Percentiles rank a stretch among this genome's conserved stretches.
Conservation (phyloP, 2,113 vertebrate genomes). For the Hydrolagus affinis region DNA sequence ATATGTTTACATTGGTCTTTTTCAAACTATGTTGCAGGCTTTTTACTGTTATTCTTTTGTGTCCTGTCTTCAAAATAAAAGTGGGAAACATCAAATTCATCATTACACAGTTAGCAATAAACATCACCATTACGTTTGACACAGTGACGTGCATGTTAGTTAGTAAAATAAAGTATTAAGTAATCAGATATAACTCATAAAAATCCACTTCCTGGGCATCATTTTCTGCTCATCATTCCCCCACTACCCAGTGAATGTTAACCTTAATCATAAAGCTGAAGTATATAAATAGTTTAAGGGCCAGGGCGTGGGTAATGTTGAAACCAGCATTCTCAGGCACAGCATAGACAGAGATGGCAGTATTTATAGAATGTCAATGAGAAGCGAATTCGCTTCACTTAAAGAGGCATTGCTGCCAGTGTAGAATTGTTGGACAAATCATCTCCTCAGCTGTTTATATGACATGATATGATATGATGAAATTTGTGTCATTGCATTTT, state of each 20-base stretch:
- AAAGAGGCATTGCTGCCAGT: not conserved
- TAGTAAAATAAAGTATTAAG: not conserved
- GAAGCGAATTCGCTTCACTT: not conserved
- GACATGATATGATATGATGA: not conserved
- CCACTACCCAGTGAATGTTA: constrained; percentile 3
- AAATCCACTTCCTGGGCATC: not conserved
- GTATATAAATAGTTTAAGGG: constrained; percentile 15
- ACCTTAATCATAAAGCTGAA: constrained; percentile 3
- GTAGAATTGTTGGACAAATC: not conserved
- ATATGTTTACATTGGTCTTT: not conserved
- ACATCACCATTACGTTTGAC: not conserved
- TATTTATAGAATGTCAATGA: constrained; percentile 22
- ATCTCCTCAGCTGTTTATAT: not conserved
- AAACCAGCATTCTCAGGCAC: constrained; percentile 27
- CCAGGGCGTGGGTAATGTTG: constrained; percentile 26
- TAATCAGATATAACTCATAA: not conserved
- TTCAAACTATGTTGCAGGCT: constrained; percentile 24
- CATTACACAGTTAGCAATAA: not conserved
- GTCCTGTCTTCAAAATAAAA: constrained; percentile 27
- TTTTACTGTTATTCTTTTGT: constrained; percentile 18
- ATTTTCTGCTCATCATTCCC: not conserved
- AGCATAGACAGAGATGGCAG: not conserved
- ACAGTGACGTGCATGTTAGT: not conserved
- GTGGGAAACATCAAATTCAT: not conserved
- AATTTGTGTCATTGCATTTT: not conserved